phyloP scores from a whole-genome alignment of 2,888 invertebrate species.

The Hyposoter didymator region DNA sequence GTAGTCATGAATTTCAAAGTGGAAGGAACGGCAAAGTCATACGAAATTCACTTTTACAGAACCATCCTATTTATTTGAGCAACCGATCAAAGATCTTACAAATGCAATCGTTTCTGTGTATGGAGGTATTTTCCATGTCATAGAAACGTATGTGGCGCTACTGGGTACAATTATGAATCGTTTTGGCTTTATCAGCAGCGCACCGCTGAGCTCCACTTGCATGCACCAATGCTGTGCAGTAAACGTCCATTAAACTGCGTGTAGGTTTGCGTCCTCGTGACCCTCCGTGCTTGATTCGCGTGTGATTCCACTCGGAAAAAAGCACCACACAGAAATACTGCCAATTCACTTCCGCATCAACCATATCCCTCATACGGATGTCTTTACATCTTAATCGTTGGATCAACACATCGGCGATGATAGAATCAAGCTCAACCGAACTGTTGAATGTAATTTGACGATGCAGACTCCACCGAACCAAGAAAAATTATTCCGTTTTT shows the following conservation, averaged over 20 bases:
- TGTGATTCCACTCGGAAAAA: conserved; percentile 20
- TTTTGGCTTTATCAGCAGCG: conserved; percentile 61
- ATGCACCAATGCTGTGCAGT: conserved; percentile 23
- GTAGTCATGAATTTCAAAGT: neutral
- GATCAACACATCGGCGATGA: neutral
- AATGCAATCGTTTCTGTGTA: neutral
- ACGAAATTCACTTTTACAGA: neutral
- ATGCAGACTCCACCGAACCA: too few relatives aligned
- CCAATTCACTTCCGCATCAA: conserved; percentile 44
- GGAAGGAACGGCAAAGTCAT: neutral
- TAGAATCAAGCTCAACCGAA: neutral
- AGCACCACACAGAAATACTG: conserved; percentile 26
- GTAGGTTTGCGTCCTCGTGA: neutral
- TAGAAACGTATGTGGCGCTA: conserved; percentile 12
- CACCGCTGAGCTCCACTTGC: conserved; percentile 40
- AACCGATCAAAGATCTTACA: neutral
- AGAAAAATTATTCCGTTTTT: neutral
- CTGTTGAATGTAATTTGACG: neutral
- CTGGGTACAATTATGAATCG: conserved; percentile 38
- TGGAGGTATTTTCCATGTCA: conserved; percentile 9
- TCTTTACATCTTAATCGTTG: neutral
- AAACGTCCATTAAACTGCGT: conserved; percentile 17
- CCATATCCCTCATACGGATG: conserved; percentile 16
- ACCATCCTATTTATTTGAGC: neutral
- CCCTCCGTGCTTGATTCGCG: conserved; percentile 46